Evolutionary conservation across 1,140 invertebrate species (phyloP), one percentile per base, ranked within the genome.

Genomic region (Homalodisca vitripennis): DNA sequence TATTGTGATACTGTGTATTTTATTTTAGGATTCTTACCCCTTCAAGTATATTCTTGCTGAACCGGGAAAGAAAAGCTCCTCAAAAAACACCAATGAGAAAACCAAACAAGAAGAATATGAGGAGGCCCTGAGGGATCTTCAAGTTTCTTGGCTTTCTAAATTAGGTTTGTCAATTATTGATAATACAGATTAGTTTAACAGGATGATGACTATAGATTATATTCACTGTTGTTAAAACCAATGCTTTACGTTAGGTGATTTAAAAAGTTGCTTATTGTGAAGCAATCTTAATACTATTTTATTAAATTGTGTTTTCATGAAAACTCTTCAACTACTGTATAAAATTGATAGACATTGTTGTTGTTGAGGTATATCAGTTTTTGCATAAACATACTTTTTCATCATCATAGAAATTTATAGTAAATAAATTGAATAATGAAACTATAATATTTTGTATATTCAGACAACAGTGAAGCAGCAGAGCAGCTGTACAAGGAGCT

Each of bases 401-500:
- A n/a, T n/a, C n/a, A n/a, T n/a, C n/a, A n/a, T n/a, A n/a, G n/a
- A n/a, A n/a, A n/a, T n/a, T n/a, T n/a, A n/a, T n/a, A n/a, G n/a
- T n/a, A n/a, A n/a, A n/a, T n/a, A n/a, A n/a, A n/a, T n/a, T n/a
- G n/a, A n/a, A n/a, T n/a, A n/a, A n/a, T n/a, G n/a, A n/a, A n/a
- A n/a, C n/a, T n/a, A n/a, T n/a, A n/a, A n/a, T n/a, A n/a, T n/a
- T n/a, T n/a, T n/a, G n/a, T n/a, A n/a, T 26, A 41, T 64, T 68
- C 66, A 67, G 26, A 64, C 24, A 55, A 26, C 17, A 83, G 85
- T 14, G 85, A 87, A 71, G 85, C 87, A 64, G 82, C 88, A 6
- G 86, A 89, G 70, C 83, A 84, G 31, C 76, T 96, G 26, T 98
- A 92, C 78, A 86, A 89, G 69, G 91, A 94, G 74, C 76, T 96